Base-by-base conservation (phyloP, 2,888 invertebrate genomes). In the Leptothorax acervorum region DNA sequence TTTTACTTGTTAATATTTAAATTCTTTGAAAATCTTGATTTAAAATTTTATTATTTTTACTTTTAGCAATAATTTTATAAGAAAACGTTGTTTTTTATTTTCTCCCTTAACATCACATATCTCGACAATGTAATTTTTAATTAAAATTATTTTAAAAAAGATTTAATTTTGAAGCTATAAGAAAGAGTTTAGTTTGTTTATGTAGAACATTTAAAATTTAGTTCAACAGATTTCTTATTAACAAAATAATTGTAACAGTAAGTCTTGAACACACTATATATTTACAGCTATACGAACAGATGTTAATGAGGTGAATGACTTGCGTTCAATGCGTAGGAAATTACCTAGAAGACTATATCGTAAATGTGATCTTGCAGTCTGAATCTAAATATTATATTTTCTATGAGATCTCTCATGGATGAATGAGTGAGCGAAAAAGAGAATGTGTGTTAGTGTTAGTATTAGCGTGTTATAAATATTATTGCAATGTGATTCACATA, bases 231-330 rank as follows among this genome's bases (percentile, higher is more conserved):
- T 15, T 75, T 75, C 0, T 51, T 63, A 45, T 23, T 28, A 39
- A 53, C 6, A 39, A 65, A 66, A 66, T 6, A 28, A 39, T 76
- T 51, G 18, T 0, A 9, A 9, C 9, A 9, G 15, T 39, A 66
- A 5, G 42, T 66, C 6, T 28, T 53, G 28, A 5, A 42, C 53
- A 53, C 11, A 3, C n/a, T 23, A 6, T 53, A 53, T 39, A 57
- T 42, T 55, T 5, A 42, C 2, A 51, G 9, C 15, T 48, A 3
- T 53, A 51, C 3, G 9, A 63, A 9, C 2, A 3, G 8, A 66
- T 15, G 2, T 66, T 78, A 66, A 78, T 55, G 42, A 66, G 66
- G 39, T 76, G 23, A 55, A 76, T 42, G 66, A 76, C 65, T 76
- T n/a, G 15, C n/a, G 5, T n/a, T 65, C 1, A 28, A 45, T 5